These are phyloP conservation scores for Progne subis DNA, from an alignment of 2,113 vertebrate genomes.

Conservation along the genomic window DNA sequence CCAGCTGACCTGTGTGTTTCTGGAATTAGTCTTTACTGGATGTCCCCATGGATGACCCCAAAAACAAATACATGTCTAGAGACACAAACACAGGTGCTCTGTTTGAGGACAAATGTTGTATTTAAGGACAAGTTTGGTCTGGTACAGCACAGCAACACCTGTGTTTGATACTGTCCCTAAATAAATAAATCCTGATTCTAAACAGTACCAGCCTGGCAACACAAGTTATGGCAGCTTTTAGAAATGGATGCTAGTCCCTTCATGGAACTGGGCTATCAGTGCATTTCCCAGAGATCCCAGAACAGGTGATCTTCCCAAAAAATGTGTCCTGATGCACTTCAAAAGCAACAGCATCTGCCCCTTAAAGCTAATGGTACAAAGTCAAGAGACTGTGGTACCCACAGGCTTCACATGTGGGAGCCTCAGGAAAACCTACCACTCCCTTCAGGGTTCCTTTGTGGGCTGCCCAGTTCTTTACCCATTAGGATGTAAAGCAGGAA, in stretches of 20 bases:
- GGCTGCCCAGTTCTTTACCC: not conserved
- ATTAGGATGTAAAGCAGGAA: not conserved
- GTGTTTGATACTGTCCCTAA: not conserved
- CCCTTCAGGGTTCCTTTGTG: not conserved
- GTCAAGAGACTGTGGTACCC: not conserved
- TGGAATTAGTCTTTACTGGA: not conserved
- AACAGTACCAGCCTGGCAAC: not conserved
- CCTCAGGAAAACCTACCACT: not conserved
- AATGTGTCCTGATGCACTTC: accelerated
- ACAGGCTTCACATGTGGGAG: not conserved
- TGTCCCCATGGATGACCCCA: accelerated
- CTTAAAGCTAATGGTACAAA: slow-evolving; percentile 3
- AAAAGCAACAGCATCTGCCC: not conserved
- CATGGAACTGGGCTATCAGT: not conserved
- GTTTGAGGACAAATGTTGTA: not conserved
- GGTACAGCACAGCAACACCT: not conserved
- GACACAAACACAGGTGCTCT: not conserved
- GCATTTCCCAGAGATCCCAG: not conserved
- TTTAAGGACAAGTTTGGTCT: not conserved
- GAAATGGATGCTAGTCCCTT: not conserved
- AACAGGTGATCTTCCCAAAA: not conserved
- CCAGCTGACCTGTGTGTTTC: not conserved
- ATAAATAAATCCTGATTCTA: not conserved
- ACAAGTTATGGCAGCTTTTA: not conserved
- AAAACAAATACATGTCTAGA: not conserved